Conservation (phyloP, 2,797 vertebrate genomes). For the Schizothorax lantsangensis region DNA sequence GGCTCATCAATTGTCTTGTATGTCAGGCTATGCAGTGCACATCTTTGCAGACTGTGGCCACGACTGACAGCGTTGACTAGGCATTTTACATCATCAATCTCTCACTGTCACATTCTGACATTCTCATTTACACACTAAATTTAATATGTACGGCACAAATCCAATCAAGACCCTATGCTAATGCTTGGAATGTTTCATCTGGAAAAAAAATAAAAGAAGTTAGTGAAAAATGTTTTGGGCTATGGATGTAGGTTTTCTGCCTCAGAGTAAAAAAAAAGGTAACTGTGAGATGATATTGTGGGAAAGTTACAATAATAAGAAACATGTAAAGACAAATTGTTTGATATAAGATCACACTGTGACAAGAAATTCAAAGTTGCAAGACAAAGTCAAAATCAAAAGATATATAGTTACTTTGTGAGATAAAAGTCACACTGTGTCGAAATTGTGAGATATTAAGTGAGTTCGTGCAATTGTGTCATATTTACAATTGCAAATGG, state of each 20-base stretch:
- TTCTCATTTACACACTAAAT: slow-evolving; percentile 10
- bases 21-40: neutral
- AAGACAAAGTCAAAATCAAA: neutral
- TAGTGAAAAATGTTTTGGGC: neutral
- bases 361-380: neutral
- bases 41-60: neutral
- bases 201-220: neutral
- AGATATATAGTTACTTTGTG: neutral
- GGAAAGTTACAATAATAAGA: neutral
- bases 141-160: neutral
- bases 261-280: neutral
- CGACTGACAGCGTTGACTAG: neutral
- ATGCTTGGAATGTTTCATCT: neutral
- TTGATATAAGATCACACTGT: neutral
- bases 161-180: neutral
- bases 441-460: neutral
- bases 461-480: neutral
- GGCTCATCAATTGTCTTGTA: slow-evolving; percentile 18
- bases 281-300: neutral
- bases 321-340: neutral
- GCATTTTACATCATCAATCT: neutral
- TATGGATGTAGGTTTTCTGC: neutral
- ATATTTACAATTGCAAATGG: neutral
- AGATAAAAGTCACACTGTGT: neutral
- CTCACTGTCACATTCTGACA: neutral